Conservation (phyloP, 2,113 vertebrate genomes). For the Microtus montanus region DNA sequence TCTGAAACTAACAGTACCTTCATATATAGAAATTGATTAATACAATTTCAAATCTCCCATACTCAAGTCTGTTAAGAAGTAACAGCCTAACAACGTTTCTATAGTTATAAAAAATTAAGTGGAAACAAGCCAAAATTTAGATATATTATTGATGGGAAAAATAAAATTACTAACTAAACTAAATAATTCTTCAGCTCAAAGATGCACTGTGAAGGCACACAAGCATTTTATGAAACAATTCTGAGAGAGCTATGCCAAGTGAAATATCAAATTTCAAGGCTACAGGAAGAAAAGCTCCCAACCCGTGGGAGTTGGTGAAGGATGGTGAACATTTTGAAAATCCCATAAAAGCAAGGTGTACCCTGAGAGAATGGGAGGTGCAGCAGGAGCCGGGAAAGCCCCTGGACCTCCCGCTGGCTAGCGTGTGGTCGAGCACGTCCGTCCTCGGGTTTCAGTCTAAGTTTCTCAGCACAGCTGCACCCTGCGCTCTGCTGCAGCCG, state of each 20-base stretch:
- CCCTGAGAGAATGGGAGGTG: background rate
- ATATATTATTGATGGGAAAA: background rate
- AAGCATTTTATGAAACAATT: conserved; percentile 27
- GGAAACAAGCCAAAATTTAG: background rate
- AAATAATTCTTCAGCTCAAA: conserved; percentile 36
- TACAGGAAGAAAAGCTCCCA: background rate
- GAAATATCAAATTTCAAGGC: background rate
- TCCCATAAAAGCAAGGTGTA: background rate
- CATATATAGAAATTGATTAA: conserved; percentile 15
- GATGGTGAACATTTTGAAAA: background rate
- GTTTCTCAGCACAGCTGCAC: background rate
- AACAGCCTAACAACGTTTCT: background rate
- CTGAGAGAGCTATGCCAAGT: background rate
- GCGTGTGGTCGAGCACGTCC: too few relatives aligned
- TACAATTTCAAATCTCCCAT: background rate
- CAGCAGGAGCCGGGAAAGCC: background rate
- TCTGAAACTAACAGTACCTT: background rate
- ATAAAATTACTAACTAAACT: conserved; percentile 3
- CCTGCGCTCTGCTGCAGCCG: background rate
- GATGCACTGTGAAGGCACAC: background rate
- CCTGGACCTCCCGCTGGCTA: rapidly evolving
- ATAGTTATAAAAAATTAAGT: background rate
- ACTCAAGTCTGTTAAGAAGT: background rate
- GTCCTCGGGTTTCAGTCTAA: background rate
- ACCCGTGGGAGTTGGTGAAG: background rate